Base-by-base conservation (phyloP, 2,797 vertebrate genomes). In the Myotis findleyi region DNA sequence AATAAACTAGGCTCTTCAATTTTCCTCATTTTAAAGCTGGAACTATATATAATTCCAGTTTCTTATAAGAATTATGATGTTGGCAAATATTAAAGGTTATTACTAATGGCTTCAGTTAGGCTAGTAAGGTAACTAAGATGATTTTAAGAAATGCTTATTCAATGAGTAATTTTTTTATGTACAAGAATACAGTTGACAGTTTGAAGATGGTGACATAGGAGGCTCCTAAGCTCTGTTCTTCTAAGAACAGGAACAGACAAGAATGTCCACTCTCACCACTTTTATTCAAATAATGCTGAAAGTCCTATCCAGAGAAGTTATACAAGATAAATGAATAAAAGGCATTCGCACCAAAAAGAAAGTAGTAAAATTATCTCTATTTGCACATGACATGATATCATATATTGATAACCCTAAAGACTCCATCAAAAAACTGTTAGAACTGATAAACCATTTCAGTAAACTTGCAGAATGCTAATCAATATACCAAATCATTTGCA, bases 1-100 rank as follows among this genome's bases (percentile, higher is more conserved):
- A 83, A 12, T 71, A 88, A 87, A 92, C 33, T 72, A 13, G 68
- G 17, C 3, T 85, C 47, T 77, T 94, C n/a, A 36, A 73, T 75
- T 91, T 76, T 49, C 36, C 17, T 91, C 64, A 87, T 30, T 66
- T 85, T 75, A 92, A 41, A 94, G 30, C 12, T 87, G n/a, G 23
- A 85, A 53, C 20, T 81, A 53, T 38, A 85, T 21, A 2, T 27
- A 87, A 87, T 73, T 16, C 33, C 6, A 41, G 21, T 25, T 81
- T 4, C 4, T 80, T 59, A 80, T 59, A 62, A 87, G 89, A 91
- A 68, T 85, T 64, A 80, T 62, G 75, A 85, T 3, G 25, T 33
- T 13, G 7, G 1, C 59, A 88, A 91, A 30, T 62, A 62, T 30
- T 83, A 75, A 84, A 68, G 53, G 25, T 41, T 68, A 55, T 55